Conservation (phyloP, 2,113 vertebrate species). For the Orycteropus afer region DNA sequence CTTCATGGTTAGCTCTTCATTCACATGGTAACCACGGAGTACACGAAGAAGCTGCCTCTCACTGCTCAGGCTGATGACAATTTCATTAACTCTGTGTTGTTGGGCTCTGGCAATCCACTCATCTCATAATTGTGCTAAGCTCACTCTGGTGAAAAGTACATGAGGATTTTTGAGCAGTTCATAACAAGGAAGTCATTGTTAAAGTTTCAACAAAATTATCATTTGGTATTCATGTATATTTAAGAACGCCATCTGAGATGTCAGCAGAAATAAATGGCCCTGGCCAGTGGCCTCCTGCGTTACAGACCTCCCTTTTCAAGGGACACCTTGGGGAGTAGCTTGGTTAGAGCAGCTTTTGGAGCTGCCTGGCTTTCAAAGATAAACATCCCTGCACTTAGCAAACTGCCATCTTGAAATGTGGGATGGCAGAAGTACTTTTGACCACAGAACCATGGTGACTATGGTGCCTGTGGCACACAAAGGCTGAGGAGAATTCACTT, state of each 20-base stretch:
- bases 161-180: constrained; percentile 85
- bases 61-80: constrained; percentile 66
- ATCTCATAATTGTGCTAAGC: constrained; percentile 83
- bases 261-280: constrained; percentile 70
- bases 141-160: constrained; percentile 86
- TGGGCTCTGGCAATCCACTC: constrained; percentile 76
- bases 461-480: background rate
- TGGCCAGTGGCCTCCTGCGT: background rate
- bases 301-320: constrained; percentile 72
- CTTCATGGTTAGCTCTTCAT: constrained; percentile 52
- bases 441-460: background rate
- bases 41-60: constrained; percentile 69
- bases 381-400: constrained; percentile 40
- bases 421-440: background rate
- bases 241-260: constrained; percentile 78
- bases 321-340: constrained; percentile 56
- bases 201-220: constrained; percentile 85
- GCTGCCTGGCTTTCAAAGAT: constrained; percentile 57
- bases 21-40: constrained; percentile 40
- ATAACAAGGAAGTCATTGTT: constrained; percentile 85
- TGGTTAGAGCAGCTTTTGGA: constrained; percentile 60
- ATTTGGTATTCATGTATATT: constrained; percentile 84
- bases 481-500: background rate
- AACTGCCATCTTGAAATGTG: background rate
- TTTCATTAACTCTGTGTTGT: constrained; percentile 83